Base-by-base conservation (phyloP, 2,113 vertebrate species). In the Pluvialis apricaria region DNA sequence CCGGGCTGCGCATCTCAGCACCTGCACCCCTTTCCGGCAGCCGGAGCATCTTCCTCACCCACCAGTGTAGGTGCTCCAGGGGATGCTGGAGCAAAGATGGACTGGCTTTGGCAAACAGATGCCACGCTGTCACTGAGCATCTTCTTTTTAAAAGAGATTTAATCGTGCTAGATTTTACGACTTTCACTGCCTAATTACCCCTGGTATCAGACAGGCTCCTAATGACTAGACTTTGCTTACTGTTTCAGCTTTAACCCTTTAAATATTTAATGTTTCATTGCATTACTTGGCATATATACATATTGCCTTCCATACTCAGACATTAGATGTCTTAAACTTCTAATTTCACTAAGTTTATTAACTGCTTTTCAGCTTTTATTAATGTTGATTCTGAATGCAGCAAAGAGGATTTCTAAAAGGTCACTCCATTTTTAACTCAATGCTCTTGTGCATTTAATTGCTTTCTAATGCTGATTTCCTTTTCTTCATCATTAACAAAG, bases 221-320 rank as follows among this genome's bases (percentile, higher is more conserved):
- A 80, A 93, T 91, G 86, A 97, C 87, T 88, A 95, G 68, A 55
- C n/a, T 88, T 95, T 82, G 88, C 71, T 83, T 84, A 88, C 40
- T 90, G 80, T 58, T 95, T 94, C 85, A 88, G 82, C 92, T 96
- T 96, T 96, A 98, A 97, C 82, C 61, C 78, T 71, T 89, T 87
- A 75, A 86, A 95, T 95, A 97, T 71, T 92, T 86, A 94, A 69
- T 4, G 58, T 73, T 96, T 96, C 77, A 47, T 91, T 94, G 96
- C 80, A 87, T 38, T 86, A 68, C 72, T 93, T 72, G 38, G 79
- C 68, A 70, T 78, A 73, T 16, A 70, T 55, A 25, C 45, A 42
- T n/a, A 81, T 18, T 4, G 8, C 28, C 49, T 72, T 70, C 81
- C 51, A 52, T 47, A 78, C 81, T 47, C 52, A 71, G 55, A 18